Conservation (phyloP, 2,888 invertebrate species). For the Ferdinandea cuprea region DNA sequence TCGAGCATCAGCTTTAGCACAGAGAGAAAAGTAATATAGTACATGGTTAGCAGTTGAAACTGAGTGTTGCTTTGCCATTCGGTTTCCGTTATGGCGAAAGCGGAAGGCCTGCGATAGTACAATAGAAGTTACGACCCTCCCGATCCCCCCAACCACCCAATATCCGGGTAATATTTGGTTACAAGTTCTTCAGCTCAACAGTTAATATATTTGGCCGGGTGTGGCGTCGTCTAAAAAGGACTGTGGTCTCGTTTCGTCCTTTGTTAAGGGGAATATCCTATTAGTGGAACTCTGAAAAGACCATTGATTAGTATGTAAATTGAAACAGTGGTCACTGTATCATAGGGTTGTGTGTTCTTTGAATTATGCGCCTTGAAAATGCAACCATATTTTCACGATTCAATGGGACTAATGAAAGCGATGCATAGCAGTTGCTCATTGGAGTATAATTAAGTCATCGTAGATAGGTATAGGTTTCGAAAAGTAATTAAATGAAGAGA, state of each 20-base stretch:
- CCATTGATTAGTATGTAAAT: slow-evolving; percentile 63
- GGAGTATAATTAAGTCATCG: too few species aligned
- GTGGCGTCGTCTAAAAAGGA: slow-evolving; percentile 14
- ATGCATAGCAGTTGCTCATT: neutral
- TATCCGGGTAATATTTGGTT: slow-evolving; percentile 38
- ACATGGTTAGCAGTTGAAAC: too few species aligned
- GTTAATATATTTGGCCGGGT: slow-evolving; percentile 34
- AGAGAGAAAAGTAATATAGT: slow-evolving; percentile 25
- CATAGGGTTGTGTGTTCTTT: slow-evolving; percentile 16
- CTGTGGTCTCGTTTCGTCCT: slow-evolving; percentile 21
- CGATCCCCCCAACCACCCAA: too few species aligned
- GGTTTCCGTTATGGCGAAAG: slow-evolving; percentile 16
- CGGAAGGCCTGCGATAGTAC: slow-evolving; percentile 18
- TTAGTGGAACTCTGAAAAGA: slow-evolving; percentile 24
- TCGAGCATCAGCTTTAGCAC: slow-evolving; percentile 23
- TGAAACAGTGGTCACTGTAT: slow-evolving; percentile 38
- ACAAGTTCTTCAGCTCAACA: slow-evolving; percentile 24
- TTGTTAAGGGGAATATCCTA: slow-evolving; percentile 22
- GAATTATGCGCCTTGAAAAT: slow-evolving; percentile 24
- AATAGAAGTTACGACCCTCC: slow-evolving; percentile 21
- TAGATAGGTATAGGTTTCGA: too few species aligned
- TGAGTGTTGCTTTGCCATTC: slow-evolving; percentile 30
- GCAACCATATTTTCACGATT: neutral
- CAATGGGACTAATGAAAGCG: slow-evolving; percentile 7
- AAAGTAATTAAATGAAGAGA: too few species aligned